Evolutionary conservation across 2,797 vertebrate species (phyloP).

Genomic region (Enteromius paludinosus): DNA sequence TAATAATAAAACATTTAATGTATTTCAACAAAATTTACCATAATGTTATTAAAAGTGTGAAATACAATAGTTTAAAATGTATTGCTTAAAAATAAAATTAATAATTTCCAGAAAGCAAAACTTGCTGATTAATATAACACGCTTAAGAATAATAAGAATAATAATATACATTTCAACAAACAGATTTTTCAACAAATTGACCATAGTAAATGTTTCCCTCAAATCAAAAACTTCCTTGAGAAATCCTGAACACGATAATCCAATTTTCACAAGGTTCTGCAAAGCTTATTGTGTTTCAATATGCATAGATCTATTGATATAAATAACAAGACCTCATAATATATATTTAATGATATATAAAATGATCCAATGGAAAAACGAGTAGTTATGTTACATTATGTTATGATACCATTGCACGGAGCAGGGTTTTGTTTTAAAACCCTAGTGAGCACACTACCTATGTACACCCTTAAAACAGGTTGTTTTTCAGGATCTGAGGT

Average conservation of each 20-base stretch:
- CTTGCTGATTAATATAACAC: neutral
- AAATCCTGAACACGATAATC: neutral
- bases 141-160: neutral
- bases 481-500: neutral
- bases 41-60: neutral
- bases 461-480: neutral
- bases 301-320: neutral
- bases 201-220: neutral
- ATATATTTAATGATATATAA: conserved; percentile 1
- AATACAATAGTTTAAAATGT: neutral
- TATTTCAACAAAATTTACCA: neutral
- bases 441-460: neutral
- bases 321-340: neutral
- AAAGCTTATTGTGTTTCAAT: neutral
- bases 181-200: neutral
- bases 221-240: neutral
- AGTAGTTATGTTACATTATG: neutral
- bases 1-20: neutral
- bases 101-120: conserved; percentile 11
- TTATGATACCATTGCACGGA: neutral
- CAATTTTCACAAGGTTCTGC: neutral
- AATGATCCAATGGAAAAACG: neutral
- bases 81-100: neutral
- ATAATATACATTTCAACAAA: neutral
- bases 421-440: neutral